Conservation (phyloP, 2,113 vertebrate genomes). For the Saimiri boliviensis region DNA sequence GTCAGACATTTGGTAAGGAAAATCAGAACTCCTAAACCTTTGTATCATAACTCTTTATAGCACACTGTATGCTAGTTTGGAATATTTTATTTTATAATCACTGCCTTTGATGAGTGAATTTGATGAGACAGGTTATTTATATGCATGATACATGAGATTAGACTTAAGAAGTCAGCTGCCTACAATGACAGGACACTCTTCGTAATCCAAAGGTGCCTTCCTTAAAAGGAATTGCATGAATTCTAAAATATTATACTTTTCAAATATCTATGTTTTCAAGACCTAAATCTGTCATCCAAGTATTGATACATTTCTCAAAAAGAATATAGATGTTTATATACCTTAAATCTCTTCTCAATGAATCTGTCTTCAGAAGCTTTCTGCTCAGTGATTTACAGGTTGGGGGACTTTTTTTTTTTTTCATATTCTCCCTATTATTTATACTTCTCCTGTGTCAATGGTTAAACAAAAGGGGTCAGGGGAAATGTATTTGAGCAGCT, state of each 20-base stretch:
- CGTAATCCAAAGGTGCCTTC: background rate
- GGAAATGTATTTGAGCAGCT: background rate
- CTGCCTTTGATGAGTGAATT: background rate
- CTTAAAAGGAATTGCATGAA: background rate
- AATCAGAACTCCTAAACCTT: background rate
- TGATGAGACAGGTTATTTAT: background rate
- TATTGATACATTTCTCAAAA: background rate
- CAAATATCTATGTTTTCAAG: background rate
- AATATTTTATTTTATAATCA: background rate
- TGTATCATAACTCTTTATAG: background rate
- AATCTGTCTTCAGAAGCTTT: background rate
- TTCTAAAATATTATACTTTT: background rate
- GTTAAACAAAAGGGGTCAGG: background rate
- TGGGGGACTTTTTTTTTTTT: background rate
- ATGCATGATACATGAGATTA: background rate
- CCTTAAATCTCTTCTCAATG: background rate
- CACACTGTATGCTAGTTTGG: background rate
- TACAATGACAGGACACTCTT: background rate
- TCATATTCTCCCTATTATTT: background rate
- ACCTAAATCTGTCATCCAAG: background rate
- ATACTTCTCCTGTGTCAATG: background rate
- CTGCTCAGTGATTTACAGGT: background rate
- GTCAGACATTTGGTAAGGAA: background rate
- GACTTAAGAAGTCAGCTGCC: too few relatives aligned
- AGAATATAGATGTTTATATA: background rate